Conservation (phyloP, 1,140 invertebrate genomes). For the Ceratina japonica region DNA sequence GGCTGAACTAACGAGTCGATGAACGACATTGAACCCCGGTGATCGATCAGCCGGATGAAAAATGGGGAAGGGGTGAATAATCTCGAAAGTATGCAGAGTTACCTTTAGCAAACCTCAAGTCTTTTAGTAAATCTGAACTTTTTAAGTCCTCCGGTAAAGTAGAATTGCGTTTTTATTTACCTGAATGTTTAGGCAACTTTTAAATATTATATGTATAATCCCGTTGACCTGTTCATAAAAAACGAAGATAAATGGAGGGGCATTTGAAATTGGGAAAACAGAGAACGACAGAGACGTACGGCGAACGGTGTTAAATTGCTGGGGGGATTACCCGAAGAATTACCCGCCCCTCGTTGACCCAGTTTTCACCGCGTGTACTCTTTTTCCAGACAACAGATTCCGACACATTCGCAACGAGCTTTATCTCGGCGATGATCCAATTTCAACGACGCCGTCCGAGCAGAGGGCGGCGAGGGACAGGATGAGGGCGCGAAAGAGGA, state of each 20-base stretch:
- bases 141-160: too few species aligned
- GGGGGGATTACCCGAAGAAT: background rate
- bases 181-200: too few species aligned
- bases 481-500: constrained; percentile 54
- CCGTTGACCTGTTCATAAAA: too few species aligned
- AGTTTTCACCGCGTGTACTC: background rate
- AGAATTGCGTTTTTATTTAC: too few species aligned
- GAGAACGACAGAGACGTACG: too few species aligned
- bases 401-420: constrained; percentile 52
- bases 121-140: too few species aligned
- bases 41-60: background rate
- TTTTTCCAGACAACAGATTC: constrained; percentile 52
- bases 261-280: background rate
- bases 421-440: constrained; percentile 66
- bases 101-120: too few species aligned
- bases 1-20: background rate
- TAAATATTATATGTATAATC: too few species aligned
- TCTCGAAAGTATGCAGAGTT: too few species aligned
- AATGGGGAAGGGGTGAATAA: background rate
- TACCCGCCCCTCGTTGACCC: background rate
- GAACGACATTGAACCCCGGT: background rate
- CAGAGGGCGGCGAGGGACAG: constrained; percentile 45
- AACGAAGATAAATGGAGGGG: too few species aligned
- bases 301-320: background rate
- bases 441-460: constrained; percentile 15